Conservation (phyloP, 1,140 invertebrate genomes). For the Orius laevigatus region DNA sequence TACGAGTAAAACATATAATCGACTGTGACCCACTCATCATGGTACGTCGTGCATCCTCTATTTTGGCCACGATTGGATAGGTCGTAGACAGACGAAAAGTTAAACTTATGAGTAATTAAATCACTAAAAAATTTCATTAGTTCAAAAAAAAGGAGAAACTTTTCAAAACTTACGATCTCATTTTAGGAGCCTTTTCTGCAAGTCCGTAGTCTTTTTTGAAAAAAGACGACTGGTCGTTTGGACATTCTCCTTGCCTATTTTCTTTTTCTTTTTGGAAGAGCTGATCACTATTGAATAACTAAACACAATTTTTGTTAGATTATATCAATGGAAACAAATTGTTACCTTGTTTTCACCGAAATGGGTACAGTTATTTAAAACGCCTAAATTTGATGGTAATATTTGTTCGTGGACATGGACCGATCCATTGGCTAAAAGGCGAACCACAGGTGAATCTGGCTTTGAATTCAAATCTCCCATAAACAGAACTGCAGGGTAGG, state of each 20-base stretch:
- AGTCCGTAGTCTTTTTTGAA: too few relatives aligned
- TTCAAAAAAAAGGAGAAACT: neutral
- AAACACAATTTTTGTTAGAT: too few relatives aligned
- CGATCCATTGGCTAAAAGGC: constrained; percentile 48
- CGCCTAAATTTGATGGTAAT: constrained; percentile 34
- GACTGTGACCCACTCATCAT: constrained; percentile 58
- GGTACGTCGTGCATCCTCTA: constrained; percentile 47
- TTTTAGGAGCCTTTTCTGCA: too few relatives aligned
- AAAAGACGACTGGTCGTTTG: too few relatives aligned
- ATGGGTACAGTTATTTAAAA: constrained; percentile 25
- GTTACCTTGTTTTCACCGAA: neutral
- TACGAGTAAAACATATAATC: constrained; percentile 66
- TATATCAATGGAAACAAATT: neutral
- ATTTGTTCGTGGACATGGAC: constrained; percentile 35
- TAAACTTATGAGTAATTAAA: constrained; percentile 24
- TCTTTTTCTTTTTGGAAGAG: too few relatives aligned
- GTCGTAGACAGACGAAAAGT: constrained; percentile 25
- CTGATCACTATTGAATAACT: too few relatives aligned
- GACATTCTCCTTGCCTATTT: too few relatives aligned
- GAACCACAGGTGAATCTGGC: constrained; percentile 50
- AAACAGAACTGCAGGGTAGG: constrained; percentile 59
- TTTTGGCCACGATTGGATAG: constrained; percentile 9
- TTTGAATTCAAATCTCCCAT: constrained; percentile 81
- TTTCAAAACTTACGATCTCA: too few relatives aligned
- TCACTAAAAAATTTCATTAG: constrained; percentile 16